Percentiles rank a stretch among this genome's conserved stretches.
Evolutionary conservation across 1,140 invertebrate species (phyloP).

Genomic region (Drosophila watanabei): DNA sequence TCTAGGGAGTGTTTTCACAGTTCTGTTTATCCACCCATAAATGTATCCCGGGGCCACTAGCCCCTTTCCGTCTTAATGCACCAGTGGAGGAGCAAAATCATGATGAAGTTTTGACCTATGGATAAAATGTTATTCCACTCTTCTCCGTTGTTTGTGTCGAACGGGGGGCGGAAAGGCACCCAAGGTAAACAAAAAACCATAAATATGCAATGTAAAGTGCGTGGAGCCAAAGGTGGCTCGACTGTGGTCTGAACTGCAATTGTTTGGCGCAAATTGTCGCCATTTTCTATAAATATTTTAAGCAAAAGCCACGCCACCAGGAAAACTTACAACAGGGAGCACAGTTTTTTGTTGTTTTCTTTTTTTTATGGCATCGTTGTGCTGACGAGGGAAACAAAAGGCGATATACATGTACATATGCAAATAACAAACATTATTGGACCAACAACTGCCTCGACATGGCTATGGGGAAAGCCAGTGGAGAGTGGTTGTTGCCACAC

Average conservation of each 20-base stretch:
- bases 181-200: constrained; percentile 53
- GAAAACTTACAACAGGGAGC: constrained; percentile 44
- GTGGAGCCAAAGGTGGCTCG: constrained; percentile 9
- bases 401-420: constrained; percentile 47
- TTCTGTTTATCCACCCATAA: constrained; percentile 58
- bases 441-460: constrained; percentile 22
- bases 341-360: constrained; percentile 26
- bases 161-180: background rate
- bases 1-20: constrained; percentile 7
- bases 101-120: constrained; percentile 33
- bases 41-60: constrained; percentile 36
- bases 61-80: constrained; percentile 33
- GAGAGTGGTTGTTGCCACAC: background rate
- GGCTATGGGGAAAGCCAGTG: constrained; percentile 4
- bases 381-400: constrained; percentile 53
- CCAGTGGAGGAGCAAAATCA: constrained; percentile 8
- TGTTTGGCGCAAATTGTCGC: constrained; percentile 65
- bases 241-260: constrained; percentile 50
- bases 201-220: constrained; percentile 68
- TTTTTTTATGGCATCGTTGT: constrained; percentile 53
- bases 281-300: constrained; percentile 75
- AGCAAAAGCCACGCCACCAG: constrained; percentile 40
- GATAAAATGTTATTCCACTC: constrained; percentile 25
- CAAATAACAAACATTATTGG: constrained; percentile 53
- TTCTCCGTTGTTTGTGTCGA: constrained; percentile 1